Evolutionary conservation across 2,797 vertebrate genomes (phyloP).

Genomic region (Siniperca scherzeri): DNA sequence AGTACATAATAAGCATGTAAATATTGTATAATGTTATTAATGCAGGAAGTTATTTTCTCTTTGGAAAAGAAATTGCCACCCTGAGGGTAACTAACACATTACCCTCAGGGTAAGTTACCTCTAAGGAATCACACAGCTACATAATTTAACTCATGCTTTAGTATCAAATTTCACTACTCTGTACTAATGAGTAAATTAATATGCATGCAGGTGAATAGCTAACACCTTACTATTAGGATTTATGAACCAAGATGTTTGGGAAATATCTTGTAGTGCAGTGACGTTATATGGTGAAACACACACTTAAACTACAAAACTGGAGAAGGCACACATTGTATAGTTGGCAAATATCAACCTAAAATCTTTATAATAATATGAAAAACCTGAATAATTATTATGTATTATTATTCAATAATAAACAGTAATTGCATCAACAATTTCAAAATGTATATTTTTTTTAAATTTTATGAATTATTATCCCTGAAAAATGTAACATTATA

Average conservation of each 20-base stretch:
- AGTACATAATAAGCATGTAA: constrained; percentile 8
- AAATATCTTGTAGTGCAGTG: not conserved
- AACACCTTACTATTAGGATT: constrained; percentile 9
- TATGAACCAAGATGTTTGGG: constrained; percentile 23
- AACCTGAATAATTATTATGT: not conserved
- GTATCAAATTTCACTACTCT: constrained; percentile 34
- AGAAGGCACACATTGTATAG: not conserved
- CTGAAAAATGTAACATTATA: not conserved
- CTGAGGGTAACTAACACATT: not conserved
- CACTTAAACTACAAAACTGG: not conserved
- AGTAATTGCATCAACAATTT: not conserved
- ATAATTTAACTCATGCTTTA: constrained; percentile 42
- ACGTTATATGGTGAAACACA: not conserved
- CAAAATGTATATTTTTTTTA: too few relatives aligned
- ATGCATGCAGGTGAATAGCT: constrained; percentile 27
- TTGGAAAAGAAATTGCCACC: constrained; percentile 21
- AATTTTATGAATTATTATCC: not conserved
- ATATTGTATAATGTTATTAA: constrained; percentile 26
- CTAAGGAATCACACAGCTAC: constrained; percentile 41
- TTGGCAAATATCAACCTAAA: not conserved
- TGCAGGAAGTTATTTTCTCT: constrained; percentile 37
- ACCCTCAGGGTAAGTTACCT: constrained; percentile 22
- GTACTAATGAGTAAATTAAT: constrained; percentile 50
- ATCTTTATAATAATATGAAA: not conserved
- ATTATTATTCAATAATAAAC: constrained; percentile 7